Base-by-base conservation (phyloP, 2,797 vertebrate genomes). In the Aplochiton taeniatus region DNA sequence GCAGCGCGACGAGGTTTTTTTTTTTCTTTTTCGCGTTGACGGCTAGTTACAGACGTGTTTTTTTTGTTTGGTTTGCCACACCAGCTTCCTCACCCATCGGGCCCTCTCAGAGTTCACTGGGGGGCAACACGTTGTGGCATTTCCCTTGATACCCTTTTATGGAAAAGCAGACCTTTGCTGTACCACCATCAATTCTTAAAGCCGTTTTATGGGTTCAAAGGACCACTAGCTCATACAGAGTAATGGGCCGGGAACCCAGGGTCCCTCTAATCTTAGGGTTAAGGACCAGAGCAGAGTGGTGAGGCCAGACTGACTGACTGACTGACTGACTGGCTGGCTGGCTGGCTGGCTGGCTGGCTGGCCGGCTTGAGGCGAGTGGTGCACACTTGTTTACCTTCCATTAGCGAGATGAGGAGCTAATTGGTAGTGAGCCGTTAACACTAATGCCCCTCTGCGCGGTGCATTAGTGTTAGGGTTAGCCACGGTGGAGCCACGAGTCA, bases 11-110 rank as follows among this genome's bases (percentile, higher is more conserved):
- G 66, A 62, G 41, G 46, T 61, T 14, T 14, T 12, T 45, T 5
- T 43, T 41, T 60, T 69, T 78, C 62, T 78, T 66, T 69, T 81
- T 65, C 67, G 47, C 4, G 75, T 66, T 50, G 55, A 72, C 73
- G 43, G 7, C 45, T 45, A n/a, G 49, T 69, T 69, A 66, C 20
- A 44, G 12, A 53, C 63, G 55, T 19, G 49, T 59, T 44, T 61
- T n/a, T 52, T 61, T 19, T 56, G 42, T 54, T 63, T 64, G 59
- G 62, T 63, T 76, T 56, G 13, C 72, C 71, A 68, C 63, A 67
- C 47, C 10, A 4, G 0, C 31, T 45, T 31, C 20, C 55, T 45
- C 1, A n/a, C 1, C 8, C 19, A n/a, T 58, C n/a, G n/a, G n/a
- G n/a, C 45, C 4, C 4, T 10, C n/a, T n/a, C 54, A 14, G 4